Evolutionary conservation across 92 coral and sea anemone species (phyloP).

Genomic region (Blastomussa wellsi): DNA sequence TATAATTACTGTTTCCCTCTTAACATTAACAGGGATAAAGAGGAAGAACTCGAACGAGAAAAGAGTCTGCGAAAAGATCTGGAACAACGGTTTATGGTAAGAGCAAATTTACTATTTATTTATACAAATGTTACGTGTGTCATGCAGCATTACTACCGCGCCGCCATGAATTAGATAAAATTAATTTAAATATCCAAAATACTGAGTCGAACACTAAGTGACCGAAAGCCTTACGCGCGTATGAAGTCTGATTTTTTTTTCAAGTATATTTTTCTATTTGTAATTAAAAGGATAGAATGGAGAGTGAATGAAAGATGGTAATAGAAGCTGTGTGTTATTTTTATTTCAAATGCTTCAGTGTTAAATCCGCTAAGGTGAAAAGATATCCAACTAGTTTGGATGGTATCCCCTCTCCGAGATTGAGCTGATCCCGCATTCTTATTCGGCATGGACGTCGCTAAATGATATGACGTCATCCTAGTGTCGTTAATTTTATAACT

Average conservation of each 20-base stretch:
- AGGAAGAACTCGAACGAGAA: conserved; percentile 78
- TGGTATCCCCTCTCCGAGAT: not conserved
- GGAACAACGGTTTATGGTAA: conserved; percentile 74
- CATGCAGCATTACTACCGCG: not conserved
- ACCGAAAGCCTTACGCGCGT: too few species aligned
- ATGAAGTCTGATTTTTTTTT: too few species aligned
- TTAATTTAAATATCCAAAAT: too few species aligned
- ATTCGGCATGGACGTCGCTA: not conserved
- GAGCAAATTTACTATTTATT: not conserved
- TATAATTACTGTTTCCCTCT: not conserved
- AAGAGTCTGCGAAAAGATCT: conserved; percentile 70
- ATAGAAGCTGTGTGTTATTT: too few species aligned
- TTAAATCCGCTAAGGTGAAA: not conserved
- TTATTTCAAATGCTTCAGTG: too few species aligned
- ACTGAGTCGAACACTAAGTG: too few species aligned
- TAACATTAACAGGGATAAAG: conserved; percentile 65
- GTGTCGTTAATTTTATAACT: not conserved
- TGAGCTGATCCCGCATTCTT: not conserved
- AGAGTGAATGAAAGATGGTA: too few species aligned
- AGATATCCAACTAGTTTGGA: not conserved
- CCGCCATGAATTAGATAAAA: too few species aligned
- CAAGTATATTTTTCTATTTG: too few species aligned
- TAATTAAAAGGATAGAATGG: too few species aligned
- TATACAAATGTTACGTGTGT: not conserved
- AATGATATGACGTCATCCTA: not conserved